Evolutionary conservation across 2,113 vertebrate genomes (phyloP).

Genomic region (Oncorhynchus tshawytscha): DNA sequence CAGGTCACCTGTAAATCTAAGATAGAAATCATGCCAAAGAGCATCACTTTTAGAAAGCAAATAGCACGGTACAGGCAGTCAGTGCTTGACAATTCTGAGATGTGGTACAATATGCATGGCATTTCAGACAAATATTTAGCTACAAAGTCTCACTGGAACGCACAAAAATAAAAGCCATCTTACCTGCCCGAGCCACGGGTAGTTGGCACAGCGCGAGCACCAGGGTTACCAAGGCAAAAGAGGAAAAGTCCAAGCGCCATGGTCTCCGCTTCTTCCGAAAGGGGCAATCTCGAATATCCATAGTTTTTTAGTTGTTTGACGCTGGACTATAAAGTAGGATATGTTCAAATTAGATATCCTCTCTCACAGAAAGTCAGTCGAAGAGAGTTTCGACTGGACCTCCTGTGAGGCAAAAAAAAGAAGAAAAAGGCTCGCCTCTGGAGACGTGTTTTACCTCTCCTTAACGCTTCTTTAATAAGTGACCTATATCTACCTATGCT

Average conservation of each 20-base stretch:
- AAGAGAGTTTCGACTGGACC: conserved; percentile 58
- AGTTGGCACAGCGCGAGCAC: conserved; percentile 63
- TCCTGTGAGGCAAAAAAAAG: conserved; percentile 56
- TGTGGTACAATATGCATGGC: too few species aligned
- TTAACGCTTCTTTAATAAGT: conserved; percentile 46
- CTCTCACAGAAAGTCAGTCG: conserved; percentile 69
- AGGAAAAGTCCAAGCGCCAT: conserved; percentile 63
- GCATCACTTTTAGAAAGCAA: too few species aligned
- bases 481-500: conserved; percentile 45
- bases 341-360: conserved; percentile 44
- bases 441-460: conserved; percentile 57
- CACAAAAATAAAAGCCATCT: conserved; percentile 26
- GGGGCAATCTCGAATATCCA: conserved; percentile 72
- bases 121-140: background rate
- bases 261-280: conserved; percentile 76
- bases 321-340: conserved; percentile 52
- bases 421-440: conserved; percentile 56
- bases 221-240: conserved; percentile 64
- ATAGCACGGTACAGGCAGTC: too few species aligned
- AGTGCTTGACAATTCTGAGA: too few species aligned
- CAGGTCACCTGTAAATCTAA: too few species aligned
- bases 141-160: background rate
- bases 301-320: conserved; percentile 56
- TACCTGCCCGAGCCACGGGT: conserved; percentile 71
- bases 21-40: too few species aligned